These are phyloP conservation scores for Tiliqua scincoides DNA, from an alignment of 2,113 vertebrate genomes.

Conservation along the genomic window DNA sequence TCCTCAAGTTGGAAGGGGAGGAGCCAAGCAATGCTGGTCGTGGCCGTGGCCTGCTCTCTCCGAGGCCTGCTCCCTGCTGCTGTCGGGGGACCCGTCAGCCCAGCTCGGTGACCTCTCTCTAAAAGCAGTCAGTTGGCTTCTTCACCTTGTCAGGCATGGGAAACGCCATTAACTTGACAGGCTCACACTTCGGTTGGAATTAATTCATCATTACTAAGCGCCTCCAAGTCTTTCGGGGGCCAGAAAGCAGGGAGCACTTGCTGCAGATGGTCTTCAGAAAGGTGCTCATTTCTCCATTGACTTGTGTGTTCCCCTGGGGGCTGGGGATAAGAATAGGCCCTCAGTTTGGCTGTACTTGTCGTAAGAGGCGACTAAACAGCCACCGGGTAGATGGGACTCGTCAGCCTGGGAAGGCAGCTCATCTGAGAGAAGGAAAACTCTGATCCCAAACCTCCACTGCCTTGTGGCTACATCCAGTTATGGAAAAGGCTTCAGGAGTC, in stretches of 20 bases:
- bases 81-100: constrained; percentile 8
- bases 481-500: too few species aligned
- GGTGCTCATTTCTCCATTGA: neutral
- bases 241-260: neutral
- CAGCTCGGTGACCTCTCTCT: neutral
- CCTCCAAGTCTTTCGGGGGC: neutral
- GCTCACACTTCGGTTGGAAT: neutral
- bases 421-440: too few species aligned
- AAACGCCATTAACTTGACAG: constrained; percentile 6
- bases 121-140: constrained; percentile 1
- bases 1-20: neutral
- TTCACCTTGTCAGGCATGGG: constrained; percentile 36
- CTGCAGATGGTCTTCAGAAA: neutral
- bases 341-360: too few species aligned
- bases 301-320: neutral
- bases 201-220: constrained; percentile 23
- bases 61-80: neutral
- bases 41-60: neutral
- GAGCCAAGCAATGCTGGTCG: neutral
- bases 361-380: too few species aligned
- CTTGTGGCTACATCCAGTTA: too few species aligned
- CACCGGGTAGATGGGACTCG: too few species aligned
- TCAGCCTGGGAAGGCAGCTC: too few species aligned
- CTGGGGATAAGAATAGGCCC: too few species aligned
- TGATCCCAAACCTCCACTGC: too few species aligned